Base-by-base conservation (phyloP, 2,797 vertebrate genomes). In the Fringilla coelebs region DNA sequence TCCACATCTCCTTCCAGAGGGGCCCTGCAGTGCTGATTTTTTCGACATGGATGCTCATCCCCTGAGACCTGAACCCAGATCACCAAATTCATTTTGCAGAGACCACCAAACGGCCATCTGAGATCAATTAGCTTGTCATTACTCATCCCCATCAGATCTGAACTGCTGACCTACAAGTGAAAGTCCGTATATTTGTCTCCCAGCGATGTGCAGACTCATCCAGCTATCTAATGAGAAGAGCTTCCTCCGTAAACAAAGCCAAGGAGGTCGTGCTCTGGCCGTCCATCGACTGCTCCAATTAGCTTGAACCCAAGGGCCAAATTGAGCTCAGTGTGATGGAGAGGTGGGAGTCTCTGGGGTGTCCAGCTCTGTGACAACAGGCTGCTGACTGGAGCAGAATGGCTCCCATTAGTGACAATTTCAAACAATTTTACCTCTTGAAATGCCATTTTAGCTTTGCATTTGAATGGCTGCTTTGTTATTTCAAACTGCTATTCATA, bases 71-170 rank as follows among this genome's bases (percentile, higher is more conserved):
- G 88, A 96, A 84, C 84, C 61, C 41, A 65, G 88, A 89, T 78
- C 92, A 83, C 88, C 93, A 87, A 84, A 91, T 92, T 96, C 71
- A 90, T 92, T 96, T 95, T 73, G 68, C 57, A 52, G 84, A 93
- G 90, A 91, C 93, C 86, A 94, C 92, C 92, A 83, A 96, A 51
- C 0, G 13, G 92, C 92, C 94, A 85, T 90, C 92, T 92, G 95
- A 95, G 93, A 95, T 94, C 94, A 94, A 94, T 96, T 92, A 96
- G 88, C 83, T 93, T 95, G 94, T 95, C 86, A 54, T 95, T 94
- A 92, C 78, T 93, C 93, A 90, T 93, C 72, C 93, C 82, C 84
- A 77, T 90, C 95, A 93, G 90, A 54, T 71, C 57, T 94, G 96
- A 96, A 88, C 92, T 26, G 84, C 68, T 94, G 92, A 94, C 90